Evolutionary conservation across 2,113 vertebrate genomes (phyloP).

Genomic region (Callipepla squamata): DNA sequence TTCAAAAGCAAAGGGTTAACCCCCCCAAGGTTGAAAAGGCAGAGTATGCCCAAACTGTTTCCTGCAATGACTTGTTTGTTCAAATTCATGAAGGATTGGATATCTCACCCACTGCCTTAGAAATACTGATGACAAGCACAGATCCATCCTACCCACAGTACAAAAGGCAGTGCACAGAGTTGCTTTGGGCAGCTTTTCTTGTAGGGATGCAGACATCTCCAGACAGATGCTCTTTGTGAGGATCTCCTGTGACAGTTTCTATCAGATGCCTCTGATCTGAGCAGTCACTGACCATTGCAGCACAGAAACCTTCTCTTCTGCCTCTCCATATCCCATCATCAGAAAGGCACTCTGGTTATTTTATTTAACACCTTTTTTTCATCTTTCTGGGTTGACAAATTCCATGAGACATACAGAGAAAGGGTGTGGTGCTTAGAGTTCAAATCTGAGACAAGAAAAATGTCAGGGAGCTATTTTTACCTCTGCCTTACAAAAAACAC

Average conservation of each 20-base stretch:
- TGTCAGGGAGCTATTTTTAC: slow-evolving; percentile 45
- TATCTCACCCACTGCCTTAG: not conserved
- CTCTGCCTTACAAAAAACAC: not conserved
- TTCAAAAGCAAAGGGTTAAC: not conserved
- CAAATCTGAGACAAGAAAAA: slow-evolving; percentile 18
- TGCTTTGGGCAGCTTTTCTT: not conserved
- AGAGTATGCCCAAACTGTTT: not conserved
- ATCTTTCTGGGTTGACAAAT: not conserved
- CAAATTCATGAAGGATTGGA: not conserved
- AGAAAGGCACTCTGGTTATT: not conserved
- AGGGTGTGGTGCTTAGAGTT: not conserved
- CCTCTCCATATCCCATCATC: not conserved
- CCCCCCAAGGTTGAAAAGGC: not conserved
- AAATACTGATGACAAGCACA: not conserved
- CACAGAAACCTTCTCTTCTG: not conserved
- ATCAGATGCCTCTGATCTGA: not conserved
- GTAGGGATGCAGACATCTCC: not conserved
- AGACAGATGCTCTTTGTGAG: not conserved
- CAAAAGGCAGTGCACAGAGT: not conserved
- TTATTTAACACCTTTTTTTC: not conserved
- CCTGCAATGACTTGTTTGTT: not conserved
- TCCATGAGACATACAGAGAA: not conserved
- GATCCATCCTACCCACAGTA: not conserved
- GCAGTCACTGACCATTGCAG: not conserved
- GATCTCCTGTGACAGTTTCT: not conserved